Percentiles rank a stretch among this genome's conserved stretches.
These are phyloP conservation scores for Phenganax marumi DNA, from an alignment of 92 coral and sea anemone genomes.

Conservation along the genomic window DNA sequence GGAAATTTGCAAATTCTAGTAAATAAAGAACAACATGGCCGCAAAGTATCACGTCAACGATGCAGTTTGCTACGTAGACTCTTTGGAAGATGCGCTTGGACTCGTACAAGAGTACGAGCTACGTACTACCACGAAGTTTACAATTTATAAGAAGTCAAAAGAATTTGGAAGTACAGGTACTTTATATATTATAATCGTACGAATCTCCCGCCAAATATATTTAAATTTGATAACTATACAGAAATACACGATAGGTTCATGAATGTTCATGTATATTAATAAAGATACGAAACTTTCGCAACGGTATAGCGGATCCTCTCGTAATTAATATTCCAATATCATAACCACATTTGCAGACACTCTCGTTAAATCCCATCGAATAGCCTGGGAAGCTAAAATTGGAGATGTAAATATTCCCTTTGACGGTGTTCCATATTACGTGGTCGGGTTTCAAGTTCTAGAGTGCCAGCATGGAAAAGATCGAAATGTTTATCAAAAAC, in stretches of 20 bases:
- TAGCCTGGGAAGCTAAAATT: neutral
- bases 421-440: slow-evolving; percentile 11
- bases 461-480: slow-evolving; percentile 11
- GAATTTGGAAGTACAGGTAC: neutral
- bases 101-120: neutral
- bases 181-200: neutral
- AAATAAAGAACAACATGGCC: too few relatives aligned
- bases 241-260: too few relatives aligned
- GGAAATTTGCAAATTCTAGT: too few relatives aligned
- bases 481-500: slow-evolving; percentile 6
- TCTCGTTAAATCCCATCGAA: neutral
- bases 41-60: neutral
- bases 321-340: too few relatives aligned
- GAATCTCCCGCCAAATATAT: too few relatives aligned
- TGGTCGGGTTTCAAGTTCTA: neutral
- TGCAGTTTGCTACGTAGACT: neutral
- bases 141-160: slow-evolving; percentile 7
- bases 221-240: too few relatives aligned
- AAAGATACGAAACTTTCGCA: too few relatives aligned
- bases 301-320: too few relatives aligned
- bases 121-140: neutral
- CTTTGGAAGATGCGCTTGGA: slow-evolving; percentile 1
- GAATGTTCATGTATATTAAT: too few relatives aligned
- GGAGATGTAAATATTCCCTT: neutral
- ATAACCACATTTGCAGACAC: neutral